Conservation (phyloP, 2,797 vertebrate species). For the Oryzias dopingdopingensis region DNA sequence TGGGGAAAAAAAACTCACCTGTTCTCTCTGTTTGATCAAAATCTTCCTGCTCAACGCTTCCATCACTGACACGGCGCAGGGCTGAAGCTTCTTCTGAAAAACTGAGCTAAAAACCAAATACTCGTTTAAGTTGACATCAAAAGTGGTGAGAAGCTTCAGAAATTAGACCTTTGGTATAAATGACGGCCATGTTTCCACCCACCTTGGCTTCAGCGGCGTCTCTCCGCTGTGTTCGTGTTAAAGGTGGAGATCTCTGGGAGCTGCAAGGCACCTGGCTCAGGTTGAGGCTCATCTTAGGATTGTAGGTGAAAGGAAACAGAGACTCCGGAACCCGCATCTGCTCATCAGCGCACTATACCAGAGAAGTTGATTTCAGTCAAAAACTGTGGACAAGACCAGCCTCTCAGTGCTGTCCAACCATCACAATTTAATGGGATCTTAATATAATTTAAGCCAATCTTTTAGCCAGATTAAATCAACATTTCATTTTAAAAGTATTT, state of each 20-base stretch:
- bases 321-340: conserved; percentile 86
- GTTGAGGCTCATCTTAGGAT: conserved; percentile 97
- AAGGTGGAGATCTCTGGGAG: conserved; percentile 71
- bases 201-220: conserved; percentile 64
- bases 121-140: background rate
- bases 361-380: background rate
- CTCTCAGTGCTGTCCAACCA: background rate
- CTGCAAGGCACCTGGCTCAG: conserved; percentile 85
- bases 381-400: too few relatives aligned
- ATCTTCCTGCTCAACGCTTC: conserved; percentile 45
- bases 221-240: conserved; percentile 48
- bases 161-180: background rate
- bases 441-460: background rate
- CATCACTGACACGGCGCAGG: conserved; percentile 39
- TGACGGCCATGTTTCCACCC: background rate
- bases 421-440: background rate
- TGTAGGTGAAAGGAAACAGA: conserved; percentile 94
- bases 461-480: background rate
- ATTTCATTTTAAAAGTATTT: background rate
- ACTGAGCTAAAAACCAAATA: conserved; percentile 36
- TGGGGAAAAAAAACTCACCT: conserved; percentile 34
- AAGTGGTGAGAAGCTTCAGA: background rate
- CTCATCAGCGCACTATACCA: conserved; percentile 86
- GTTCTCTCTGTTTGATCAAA: conserved; percentile 36
- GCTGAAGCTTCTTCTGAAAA: conserved; percentile 26